Evolutionary conservation across 2,888 invertebrate species (phyloP), one percentile per base, ranked within the genome.

Genomic region (Eilema sororculum): DNA sequence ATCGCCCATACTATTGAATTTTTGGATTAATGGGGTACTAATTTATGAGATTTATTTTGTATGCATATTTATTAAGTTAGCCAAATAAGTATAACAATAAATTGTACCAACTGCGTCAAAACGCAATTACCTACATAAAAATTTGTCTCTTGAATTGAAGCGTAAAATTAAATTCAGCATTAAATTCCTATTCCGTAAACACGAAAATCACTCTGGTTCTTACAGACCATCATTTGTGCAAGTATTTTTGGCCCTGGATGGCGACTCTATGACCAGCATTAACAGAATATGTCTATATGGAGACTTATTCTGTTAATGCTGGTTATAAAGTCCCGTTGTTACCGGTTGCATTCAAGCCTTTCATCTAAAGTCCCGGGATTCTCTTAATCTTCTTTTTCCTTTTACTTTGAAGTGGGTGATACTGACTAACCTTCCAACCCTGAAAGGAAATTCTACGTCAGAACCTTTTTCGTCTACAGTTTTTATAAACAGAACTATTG

Each of bases 141-240:
- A 70, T 60, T 69, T 63, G 56, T 61, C 68, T 63, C 46, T 58
- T 56, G 28, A 71, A 70, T 68, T 60, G 30, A 41, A 58, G 65
- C 68, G 71, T 73, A 66, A 65, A 74, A 72, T 62, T 30, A 33
- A 69, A 63, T 58, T 41, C 30, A 65, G 56, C 61, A 68, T 61
- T 77, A 75, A 80, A 77, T 71, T 68, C 69, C 68, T 72, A 72
- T 73, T 75, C 70, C 72, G 72, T 71, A 69, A 75, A 78, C 69
- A 70, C 72, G 65, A 69, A 74, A 73, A 74, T 71, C 68, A 37
- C 59, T 56, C 46, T 13, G 30, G 56, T 67, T 71, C 64, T 65
- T 73, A 57, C 41, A 57, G 62, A 60, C 67, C 13, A 59, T 65
- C 46, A 65, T 65, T 71, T 62, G 72, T 68, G 67, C 70, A 60